phyloP scores from a whole-genome alignment of 1,140 invertebrate species.

The Zeugodacus cucurbitae region DNA sequence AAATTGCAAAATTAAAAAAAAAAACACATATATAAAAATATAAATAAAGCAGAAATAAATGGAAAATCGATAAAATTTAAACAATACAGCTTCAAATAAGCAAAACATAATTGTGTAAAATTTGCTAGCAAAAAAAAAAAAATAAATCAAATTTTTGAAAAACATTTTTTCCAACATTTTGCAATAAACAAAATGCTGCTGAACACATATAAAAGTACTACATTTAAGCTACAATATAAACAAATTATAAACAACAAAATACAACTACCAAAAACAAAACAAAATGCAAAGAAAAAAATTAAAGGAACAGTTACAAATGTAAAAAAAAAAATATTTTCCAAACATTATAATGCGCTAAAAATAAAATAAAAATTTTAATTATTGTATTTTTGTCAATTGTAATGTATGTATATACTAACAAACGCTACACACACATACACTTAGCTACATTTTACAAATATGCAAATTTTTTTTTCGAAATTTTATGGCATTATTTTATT shows the following conservation, averaged over 20 bases:
- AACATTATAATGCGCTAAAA: not conserved
- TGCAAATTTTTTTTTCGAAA: not conserved
- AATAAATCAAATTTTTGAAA: not conserved
- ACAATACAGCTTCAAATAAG: not conserved
- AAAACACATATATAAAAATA: too few relatives aligned
- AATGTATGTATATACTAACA: not conserved
- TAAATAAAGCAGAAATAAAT: not conserved
- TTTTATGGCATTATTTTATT: not conserved
- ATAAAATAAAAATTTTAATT: too few relatives aligned
- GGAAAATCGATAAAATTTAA: not conserved
- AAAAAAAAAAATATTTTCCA: not conserved
- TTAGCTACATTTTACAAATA: slow-evolving; percentile 43
- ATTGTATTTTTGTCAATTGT: slow-evolving; percentile 45
- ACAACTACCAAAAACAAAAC: not conserved
- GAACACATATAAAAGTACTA: not conserved
- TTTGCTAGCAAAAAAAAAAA: not conserved
- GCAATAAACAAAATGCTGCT: not conserved
- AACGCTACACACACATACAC: slow-evolving; percentile 46
- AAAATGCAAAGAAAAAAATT: not conserved
- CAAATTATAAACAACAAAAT: not conserved
- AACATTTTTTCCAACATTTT: not conserved
- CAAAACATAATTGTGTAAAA: not conserved
- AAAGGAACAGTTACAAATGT: not conserved
- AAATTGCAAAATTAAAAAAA: not conserved
- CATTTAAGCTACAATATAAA: too few relatives aligned